Percentiles rank a stretch among this genome's conserved stretches.
Conservation (phyloP, 92 coral and sea anemone genomes). For the Heliopora coerulea region DNA sequence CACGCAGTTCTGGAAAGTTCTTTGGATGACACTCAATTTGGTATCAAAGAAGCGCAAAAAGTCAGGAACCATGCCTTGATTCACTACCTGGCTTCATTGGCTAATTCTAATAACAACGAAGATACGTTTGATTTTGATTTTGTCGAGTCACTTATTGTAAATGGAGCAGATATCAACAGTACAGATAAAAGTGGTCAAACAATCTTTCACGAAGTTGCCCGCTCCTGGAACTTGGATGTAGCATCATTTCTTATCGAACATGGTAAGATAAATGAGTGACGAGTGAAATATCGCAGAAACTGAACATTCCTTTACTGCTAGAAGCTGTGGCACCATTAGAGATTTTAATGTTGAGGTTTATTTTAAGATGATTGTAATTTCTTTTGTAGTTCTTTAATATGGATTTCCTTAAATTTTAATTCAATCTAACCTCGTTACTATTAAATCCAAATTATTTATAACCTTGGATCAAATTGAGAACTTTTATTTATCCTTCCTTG, state of each 20-base stretch:
- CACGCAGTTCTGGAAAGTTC: slow-evolving; percentile 31
- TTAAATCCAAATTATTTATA: too few relatives aligned
- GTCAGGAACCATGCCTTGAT: slow-evolving; percentile 67
- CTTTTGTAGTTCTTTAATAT: too few relatives aligned
- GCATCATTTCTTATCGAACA: slow-evolving; percentile 69
- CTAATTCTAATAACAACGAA: slow-evolving; percentile 66
- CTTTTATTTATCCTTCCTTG: too few relatives aligned
- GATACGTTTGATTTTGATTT: slow-evolving; percentile 86
- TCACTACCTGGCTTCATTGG: slow-evolving; percentile 80
- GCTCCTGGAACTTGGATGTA: slow-evolving; percentile 89
- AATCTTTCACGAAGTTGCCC: slow-evolving; percentile 80
- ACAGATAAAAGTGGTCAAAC: slow-evolving; percentile 90
- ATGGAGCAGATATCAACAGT: slow-evolving; percentile 76
- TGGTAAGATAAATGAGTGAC: slow-evolving; percentile 56
- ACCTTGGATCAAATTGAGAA: too few relatives aligned
- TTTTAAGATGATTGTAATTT: too few relatives aligned
- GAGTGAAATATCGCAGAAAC: too few relatives aligned
- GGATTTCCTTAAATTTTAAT: too few relatives aligned
- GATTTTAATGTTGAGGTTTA: too few relatives aligned
- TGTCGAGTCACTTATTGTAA: slow-evolving; percentile 72
- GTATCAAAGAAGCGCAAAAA: slow-evolving; percentile 43
- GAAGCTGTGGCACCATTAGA: too few relatives aligned
- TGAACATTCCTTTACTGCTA: too few relatives aligned
- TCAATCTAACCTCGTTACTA: too few relatives aligned
- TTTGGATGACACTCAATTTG: background rate